Evolutionary conservation across 2,797 vertebrate genomes (phyloP), one percentile per base, ranked within the genome.

Genomic region (Synanceia verrucosa): DNA sequence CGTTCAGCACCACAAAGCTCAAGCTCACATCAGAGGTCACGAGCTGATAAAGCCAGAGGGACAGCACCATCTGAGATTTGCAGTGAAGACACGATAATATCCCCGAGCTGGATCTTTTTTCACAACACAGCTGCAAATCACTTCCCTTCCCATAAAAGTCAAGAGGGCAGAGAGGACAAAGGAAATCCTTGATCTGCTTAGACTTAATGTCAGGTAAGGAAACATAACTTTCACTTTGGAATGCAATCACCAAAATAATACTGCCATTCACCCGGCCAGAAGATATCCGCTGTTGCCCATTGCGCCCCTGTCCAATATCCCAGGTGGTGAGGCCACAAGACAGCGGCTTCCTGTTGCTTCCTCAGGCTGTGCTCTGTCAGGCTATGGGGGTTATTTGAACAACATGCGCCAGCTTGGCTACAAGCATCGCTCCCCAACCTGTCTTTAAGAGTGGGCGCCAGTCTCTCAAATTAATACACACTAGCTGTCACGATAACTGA

Each of bases 11-110:
- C 36, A 56, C 78, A 86, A 76, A 66, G 70, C 76, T 82, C 68
- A 81, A 75, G 28, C 56, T 76, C 37, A 71, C 56, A 47, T 48
- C 65, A 61, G 58, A 78, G 87, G 83, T 84, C 64, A 59, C 48
- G 2, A 26, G 55, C 76, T 71, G 78, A 78, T 69, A 69, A 77
- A 68, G 71, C 64, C 74, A 74, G 73, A 76, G 64, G 55, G 70
- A 84, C 69, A 28, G 65, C 83, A 70, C 76, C 83, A 75, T 80
- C 81, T 83, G 78, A 13, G 55, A 76, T 82, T 64, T 46, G 39
- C 46, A 39, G 56, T 26, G 24, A n/a, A 73, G 46, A 63, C 56
- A 43, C 19, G 28, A 48, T 37, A 36, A 48, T 7, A 52, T 65
- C 65, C 65, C 68, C 2, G 11, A 72, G 55, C 41, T 53, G 55